A percentile compares a stretch with the other conserved stretches of the same genome.
phyloP scores from a whole-genome alignment of 2,888 invertebrate species.

The Psylliodes chrysocephalus region DNA sequence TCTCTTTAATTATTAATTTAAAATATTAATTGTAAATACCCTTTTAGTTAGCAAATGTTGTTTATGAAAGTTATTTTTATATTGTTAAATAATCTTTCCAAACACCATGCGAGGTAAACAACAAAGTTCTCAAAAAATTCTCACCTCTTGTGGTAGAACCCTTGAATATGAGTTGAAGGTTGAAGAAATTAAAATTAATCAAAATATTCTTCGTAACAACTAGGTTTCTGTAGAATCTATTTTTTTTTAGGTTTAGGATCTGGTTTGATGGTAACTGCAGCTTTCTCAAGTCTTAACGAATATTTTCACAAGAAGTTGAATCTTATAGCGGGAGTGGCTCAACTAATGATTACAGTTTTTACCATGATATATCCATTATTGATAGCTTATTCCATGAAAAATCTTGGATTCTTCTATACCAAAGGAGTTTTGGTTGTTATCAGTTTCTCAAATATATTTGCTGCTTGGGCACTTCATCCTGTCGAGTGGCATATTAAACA shows the following conservation, averaged over 20 bases:
- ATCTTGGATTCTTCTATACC: conserved; percentile 69
- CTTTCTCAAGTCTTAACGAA: conserved; percentile 78
- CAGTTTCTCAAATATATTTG: conserved; percentile 69
- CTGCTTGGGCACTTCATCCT: conserved; percentile 79
- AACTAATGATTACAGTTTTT: conserved; percentile 75
- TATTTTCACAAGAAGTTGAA: conserved; percentile 78
- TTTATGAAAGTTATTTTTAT: too few species aligned
- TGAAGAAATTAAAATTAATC: too few species aligned
- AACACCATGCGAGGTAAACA: too few species aligned
- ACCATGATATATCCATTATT: conserved; percentile 76
- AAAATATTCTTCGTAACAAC: too few species aligned
- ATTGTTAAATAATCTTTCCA: too few species aligned
- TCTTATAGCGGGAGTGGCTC: conserved; percentile 80
- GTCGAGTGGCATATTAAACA: conserved; percentile 75
- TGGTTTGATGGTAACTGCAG: conserved; percentile 78
- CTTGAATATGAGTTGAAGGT: too few species aligned
- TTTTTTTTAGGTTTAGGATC: conserved; percentile 73
- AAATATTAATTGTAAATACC: too few species aligned
- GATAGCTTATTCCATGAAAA: conserved; percentile 70
- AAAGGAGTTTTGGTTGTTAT: conserved; percentile 59
- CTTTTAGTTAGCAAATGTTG: too few species aligned
- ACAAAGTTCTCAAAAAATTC: too few species aligned
- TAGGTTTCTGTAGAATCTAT: too few species aligned
- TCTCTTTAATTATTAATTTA: too few species aligned
- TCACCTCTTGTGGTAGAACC: too few species aligned